These are phyloP conservation scores for Burhinus bistriatus DNA, from an alignment of 2,113 vertebrate genomes.

Conservation along the genomic window DNA sequence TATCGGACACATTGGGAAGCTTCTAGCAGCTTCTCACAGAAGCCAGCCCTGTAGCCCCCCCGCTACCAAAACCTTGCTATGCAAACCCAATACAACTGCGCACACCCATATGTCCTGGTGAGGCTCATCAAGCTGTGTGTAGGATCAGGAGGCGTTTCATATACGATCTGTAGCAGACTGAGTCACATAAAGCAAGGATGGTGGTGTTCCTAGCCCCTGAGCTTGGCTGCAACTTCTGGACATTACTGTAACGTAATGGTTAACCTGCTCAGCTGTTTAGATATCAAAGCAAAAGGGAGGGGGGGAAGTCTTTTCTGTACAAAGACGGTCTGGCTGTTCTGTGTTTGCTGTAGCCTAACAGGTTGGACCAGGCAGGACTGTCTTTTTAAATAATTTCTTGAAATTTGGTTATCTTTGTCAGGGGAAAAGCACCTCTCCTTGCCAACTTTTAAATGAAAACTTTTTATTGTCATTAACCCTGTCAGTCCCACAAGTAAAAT, in stretches of 20 bases:
- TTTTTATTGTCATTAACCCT: background rate
- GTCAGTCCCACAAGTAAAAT: background rate
- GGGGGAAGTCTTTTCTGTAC: background rate
- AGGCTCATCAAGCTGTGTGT: background rate
- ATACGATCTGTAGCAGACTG: background rate
- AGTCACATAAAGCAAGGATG: background rate
- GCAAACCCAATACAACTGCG: background rate
- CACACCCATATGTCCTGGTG: background rate
- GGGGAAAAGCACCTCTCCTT: background rate
- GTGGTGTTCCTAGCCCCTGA: background rate
- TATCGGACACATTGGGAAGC: background rate
- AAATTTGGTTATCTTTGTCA: constrained; percentile 14
- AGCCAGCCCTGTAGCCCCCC: background rate
- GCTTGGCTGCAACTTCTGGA: background rate
- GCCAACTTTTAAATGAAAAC: background rate
- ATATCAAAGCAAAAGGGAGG: background rate
- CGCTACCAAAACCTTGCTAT: background rate
- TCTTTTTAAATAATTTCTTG: background rate
- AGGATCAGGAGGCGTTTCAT: background rate
- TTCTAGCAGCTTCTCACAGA: background rate
- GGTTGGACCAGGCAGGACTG: background rate
- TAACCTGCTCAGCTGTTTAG: background rate
- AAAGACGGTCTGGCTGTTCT: background rate
- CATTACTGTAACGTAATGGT: background rate
- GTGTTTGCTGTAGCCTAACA: background rate